Conservation (phyloP, 2,888 invertebrate species). For the Dinocampus coccinellae region DNA sequence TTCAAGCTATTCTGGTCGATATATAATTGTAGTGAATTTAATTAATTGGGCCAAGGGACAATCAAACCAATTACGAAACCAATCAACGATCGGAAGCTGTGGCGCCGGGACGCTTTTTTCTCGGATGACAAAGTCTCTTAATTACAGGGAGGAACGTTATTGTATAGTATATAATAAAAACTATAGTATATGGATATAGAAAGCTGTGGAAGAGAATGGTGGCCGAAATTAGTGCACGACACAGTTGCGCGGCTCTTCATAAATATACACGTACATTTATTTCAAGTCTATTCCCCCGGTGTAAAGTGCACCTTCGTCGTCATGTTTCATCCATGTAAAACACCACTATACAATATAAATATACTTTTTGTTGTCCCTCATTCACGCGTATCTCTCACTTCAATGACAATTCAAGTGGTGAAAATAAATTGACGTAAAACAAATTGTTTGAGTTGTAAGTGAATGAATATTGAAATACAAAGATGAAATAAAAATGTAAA, state of each 20-base stretch:
- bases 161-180: conserved; percentile 45
- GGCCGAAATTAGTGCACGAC: conserved; percentile 8
- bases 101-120: conserved; percentile 52
- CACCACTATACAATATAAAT: too few relatives aligned
- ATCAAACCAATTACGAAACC: conserved; percentile 66
- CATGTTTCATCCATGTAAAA: not conserved
- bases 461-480: not conserved
- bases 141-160: conserved; percentile 57
- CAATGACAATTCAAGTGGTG: not conserved
- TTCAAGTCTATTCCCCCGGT: not conserved
- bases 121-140: conserved; percentile 68
- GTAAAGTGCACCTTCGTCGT: not conserved
- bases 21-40: conserved; percentile 52
- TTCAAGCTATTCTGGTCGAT: not conserved
- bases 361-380: not conserved
- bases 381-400: not conserved
- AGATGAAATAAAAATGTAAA: not conserved
- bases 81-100: conserved; percentile 59
- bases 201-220: not conserved
- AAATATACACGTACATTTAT: not conserved
- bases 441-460: not conserved
- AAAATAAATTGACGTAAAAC: not conserved
- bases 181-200: not conserved
- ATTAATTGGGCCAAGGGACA: conserved; percentile 66
- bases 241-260: not conserved